Evolutionary conservation across 2,797 vertebrate genomes (phyloP).

Genomic region (Poecilia picta): DNA sequence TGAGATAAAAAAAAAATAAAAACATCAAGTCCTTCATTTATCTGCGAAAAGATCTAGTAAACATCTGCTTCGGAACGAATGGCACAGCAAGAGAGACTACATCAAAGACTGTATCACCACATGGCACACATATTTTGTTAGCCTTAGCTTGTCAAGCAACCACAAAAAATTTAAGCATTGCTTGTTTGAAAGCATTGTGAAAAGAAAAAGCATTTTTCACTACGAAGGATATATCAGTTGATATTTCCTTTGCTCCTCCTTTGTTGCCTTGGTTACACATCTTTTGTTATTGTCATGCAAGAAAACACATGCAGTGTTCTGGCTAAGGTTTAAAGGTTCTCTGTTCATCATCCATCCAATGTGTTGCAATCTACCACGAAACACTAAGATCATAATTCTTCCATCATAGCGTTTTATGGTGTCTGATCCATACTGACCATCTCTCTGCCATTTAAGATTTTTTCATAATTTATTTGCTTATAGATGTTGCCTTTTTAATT

Average conservation of each 20-base stretch:
- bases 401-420: background rate
- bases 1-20: background rate
- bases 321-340: background rate
- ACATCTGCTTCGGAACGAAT: background rate
- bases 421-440: background rate
- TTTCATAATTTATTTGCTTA: too few species aligned
- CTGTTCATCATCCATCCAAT: background rate
- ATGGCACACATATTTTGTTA: background rate
- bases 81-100: background rate
- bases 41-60: background rate
- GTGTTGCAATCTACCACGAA: background rate
- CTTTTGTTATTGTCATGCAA: background rate
- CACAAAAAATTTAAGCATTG: background rate
- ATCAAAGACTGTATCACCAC: background rate
- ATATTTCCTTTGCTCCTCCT: background rate
- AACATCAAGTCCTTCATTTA: background rate
- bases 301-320: background rate
- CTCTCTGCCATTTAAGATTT: too few species aligned
- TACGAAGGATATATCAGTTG: background rate
- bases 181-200: background rate
- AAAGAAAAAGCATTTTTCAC: background rate
- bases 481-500: too few species aligned
- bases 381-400: background rate
- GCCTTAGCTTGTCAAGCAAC: background rate
- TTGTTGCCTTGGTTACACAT: background rate